Evolutionary conservation across 2,113 vertebrate genomes (phyloP).

Genomic region (Tursiops truncatus): DNA sequence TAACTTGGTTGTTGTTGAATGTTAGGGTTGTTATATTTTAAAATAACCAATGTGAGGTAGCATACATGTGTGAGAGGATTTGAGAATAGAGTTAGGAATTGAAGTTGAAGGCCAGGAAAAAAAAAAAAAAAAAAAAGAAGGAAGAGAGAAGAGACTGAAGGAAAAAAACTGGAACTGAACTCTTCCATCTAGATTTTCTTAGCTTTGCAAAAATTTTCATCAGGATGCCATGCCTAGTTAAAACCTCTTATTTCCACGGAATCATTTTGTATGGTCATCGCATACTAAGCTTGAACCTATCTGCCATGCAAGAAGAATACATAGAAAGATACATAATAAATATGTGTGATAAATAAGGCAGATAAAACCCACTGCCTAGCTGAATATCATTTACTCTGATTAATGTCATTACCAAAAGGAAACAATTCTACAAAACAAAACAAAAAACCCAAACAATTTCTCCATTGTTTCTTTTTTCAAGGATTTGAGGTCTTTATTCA

Average conservation of each 20-base stretch:
- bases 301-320: background rate
- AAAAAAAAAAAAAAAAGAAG: background rate
- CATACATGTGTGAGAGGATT: background rate
- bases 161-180: background rate
- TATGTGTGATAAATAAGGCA: background rate
- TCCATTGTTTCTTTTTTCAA: background rate
- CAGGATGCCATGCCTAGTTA: accelerated
- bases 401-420: background rate
- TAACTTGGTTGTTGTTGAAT: background rate
- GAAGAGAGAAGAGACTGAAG: background rate
- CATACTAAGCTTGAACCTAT: background rate
- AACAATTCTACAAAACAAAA: background rate
- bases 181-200: background rate
- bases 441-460: background rate
- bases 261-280: background rate
- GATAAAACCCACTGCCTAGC: background rate
- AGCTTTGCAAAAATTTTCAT: background rate
- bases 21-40: background rate
- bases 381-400: background rate
- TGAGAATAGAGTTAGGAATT: background rate
- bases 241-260: background rate
- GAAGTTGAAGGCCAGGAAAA: background rate
- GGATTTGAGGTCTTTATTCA: background rate
- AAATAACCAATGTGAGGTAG: background rate
- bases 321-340: background rate